A percentile compares a stretch with the other conserved stretches of the same genome.
These are phyloP conservation scores for Proterorhinus semilunaris DNA, from an alignment of 2,113 vertebrate species.

Conservation along the genomic window DNA sequence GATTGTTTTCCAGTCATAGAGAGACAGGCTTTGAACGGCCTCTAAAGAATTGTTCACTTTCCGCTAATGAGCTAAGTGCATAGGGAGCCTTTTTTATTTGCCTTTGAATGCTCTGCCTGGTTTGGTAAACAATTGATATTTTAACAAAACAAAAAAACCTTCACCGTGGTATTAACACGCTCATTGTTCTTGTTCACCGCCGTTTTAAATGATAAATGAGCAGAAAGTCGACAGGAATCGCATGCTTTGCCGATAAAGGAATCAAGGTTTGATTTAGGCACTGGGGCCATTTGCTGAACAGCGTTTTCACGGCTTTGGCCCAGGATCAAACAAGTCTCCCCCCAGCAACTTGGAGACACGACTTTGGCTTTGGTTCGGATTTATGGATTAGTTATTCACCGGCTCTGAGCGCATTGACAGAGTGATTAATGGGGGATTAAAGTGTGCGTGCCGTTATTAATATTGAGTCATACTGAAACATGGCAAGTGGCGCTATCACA, in stretches of 20 bases:
- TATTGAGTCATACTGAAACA: neutral
- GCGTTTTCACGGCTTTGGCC: slow-evolving; percentile 7
- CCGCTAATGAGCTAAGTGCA: slow-evolving; percentile 17
- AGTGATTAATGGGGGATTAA: slow-evolving; percentile 1
- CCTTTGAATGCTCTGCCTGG: neutral
- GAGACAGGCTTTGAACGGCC: slow-evolving; percentile 7
- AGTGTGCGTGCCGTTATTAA: neutral
- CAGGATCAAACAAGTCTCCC: slow-evolving; percentile 2
- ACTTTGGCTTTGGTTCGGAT: slow-evolving; percentile 7
- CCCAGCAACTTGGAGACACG: neutral
- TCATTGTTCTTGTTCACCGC: neutral
- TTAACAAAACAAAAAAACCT: neutral
- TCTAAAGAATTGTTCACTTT: slow-evolving; percentile 10
- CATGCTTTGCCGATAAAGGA: neutral
- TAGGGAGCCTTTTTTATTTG: neutral
- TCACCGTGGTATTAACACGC: neutral
- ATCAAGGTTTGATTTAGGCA: neutral
- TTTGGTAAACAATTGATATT: neutral
- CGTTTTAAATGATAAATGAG: neutral
- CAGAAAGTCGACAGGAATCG: neutral
- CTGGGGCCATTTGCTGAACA: neutral
- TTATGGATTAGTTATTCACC: neutral
- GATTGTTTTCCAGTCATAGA: slow-evolving; percentile 13
- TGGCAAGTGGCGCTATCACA: neutral
- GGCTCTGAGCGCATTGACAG: neutral